Evolutionary conservation across 1,140 invertebrate species (phyloP).

Genomic region (Sitodiplosis mosellana): DNA sequence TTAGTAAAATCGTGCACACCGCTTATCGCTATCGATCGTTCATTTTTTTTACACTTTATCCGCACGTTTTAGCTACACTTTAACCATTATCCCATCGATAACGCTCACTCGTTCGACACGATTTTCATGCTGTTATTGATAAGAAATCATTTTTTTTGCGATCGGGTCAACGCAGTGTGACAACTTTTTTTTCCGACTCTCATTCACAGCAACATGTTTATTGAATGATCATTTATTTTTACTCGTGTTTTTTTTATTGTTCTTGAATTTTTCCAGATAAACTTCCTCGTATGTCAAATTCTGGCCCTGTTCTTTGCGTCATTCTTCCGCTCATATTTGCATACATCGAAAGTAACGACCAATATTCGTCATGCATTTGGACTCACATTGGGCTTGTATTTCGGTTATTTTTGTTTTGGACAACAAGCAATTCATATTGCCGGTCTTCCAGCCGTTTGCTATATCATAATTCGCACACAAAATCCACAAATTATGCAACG

Average conservation of each 20-base stretch:
- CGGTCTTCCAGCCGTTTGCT: constrained; percentile 53
- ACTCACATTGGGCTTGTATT: constrained; percentile 49
- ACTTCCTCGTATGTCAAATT: constrained; percentile 67
- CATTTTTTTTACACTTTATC: no score
- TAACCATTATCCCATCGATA: no score
- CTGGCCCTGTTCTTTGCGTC: constrained; percentile 53
- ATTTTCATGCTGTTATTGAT: no score
- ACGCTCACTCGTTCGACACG: no score
- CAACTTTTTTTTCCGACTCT: background rate
- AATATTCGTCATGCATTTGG: constrained; percentile 54
- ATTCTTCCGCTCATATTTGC: constrained; percentile 50
- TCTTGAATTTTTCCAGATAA: constrained; percentile 43
- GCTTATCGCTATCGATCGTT: no score
- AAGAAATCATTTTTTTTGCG: no score
- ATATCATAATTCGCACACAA: constrained; percentile 42
- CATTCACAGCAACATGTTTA: background rate
- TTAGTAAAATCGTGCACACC: no score
- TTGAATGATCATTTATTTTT: background rate
- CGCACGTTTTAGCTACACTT: no score
- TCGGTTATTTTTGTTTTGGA: constrained; percentile 79
- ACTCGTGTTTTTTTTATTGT: background rate
- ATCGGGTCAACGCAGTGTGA: background rate
- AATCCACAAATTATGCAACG: constrained; percentile 42
- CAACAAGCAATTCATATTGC: constrained; percentile 63
- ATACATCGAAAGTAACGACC: constrained; percentile 39